Base-by-base conservation (phyloP, 2,888 invertebrate genomes). In the Willowsia nigromaculata region DNA sequence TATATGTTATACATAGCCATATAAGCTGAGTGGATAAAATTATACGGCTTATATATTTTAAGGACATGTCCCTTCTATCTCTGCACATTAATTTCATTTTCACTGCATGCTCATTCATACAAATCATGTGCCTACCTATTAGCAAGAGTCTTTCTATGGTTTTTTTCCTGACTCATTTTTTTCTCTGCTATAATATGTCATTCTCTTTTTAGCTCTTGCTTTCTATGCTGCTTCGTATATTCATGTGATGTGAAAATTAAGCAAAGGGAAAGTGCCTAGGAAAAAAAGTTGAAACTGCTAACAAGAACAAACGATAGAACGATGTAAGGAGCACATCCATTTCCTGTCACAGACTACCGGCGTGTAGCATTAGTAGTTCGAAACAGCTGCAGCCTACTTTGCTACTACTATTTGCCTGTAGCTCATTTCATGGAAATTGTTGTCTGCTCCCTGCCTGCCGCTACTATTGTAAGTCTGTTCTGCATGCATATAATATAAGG, bases 311-410 rank as follows among this genome's bases (percentile, higher is more conserved):
- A 88, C 68, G 83, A 78, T 65, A 76, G 37, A 18, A 15, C 43
- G 76, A 7, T 76, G 59, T 68, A 83, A 76, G 53, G 56, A 78
- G 50, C 88, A 78, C 88, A 88, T 88, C 78, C 83, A 84, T 88
- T 88, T 88, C 83, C 84, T 88, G 88, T 88, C 88, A 88, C 37
- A 59, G 15, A 68, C 88, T 84, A 84, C 83, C 84, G 83, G 83
- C 62, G 88, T 84, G 30, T 30, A 76, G 59, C 80, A 33, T 53
- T 33, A 50, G 30, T 30, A 30, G 56, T 40, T 33, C 40, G 53
- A 84, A 50, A 56, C 71, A 82, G 74, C 74, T 80, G 80, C 80
- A 74, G 53, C 47, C 27, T 33, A 5, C 53, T 74, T 43, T n/a
- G n/a, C n/a, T n/a, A 27, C 50, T 4, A 4, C 65, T 15, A 43